Conservation (phyloP, 2,113 vertebrate genomes). For the Apistogramma diplotaenia region DNA sequence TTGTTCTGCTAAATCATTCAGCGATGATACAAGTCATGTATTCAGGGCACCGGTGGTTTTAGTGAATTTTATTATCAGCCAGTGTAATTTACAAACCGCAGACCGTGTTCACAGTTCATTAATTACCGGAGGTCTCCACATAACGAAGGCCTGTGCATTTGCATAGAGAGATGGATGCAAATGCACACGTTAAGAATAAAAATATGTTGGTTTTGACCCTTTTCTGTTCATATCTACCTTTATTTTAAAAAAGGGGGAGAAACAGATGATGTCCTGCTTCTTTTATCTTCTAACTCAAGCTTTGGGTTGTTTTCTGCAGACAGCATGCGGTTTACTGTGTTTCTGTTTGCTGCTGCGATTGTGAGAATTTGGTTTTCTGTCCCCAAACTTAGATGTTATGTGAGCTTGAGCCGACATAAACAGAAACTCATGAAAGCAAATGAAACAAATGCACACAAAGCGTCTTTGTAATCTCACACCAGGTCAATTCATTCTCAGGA, state of each 20-base stretch:
- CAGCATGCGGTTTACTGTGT: not conserved
- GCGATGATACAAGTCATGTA: not conserved
- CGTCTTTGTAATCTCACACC: not conserved
- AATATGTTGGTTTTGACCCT: not conserved
- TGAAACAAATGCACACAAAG: not conserved
- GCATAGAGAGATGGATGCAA: not conserved
- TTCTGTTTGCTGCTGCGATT: not conserved
- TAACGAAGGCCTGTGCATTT: conserved; percentile 31
- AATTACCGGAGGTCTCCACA: conserved; percentile 39
- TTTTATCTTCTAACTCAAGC: not conserved
- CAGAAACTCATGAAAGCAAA: not conserved
- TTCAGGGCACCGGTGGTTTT: not conserved
- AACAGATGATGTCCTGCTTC: not conserved
- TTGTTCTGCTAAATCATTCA: not conserved
- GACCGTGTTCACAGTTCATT: conserved; percentile 45
- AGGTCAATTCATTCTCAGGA: not conserved
- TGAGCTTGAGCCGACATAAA: not conserved
- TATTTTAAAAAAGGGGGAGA: not conserved
- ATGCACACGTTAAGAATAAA: not conserved
- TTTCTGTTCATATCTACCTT: not conserved
- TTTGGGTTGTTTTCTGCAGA: no score
- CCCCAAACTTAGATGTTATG: not conserved
- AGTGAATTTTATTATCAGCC: not conserved
- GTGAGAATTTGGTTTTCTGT: not conserved
- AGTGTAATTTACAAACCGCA: conserved; percentile 9